Conservation (phyloP, 2,113 vertebrate genomes). For the Orientallactaga bullata region DNA sequence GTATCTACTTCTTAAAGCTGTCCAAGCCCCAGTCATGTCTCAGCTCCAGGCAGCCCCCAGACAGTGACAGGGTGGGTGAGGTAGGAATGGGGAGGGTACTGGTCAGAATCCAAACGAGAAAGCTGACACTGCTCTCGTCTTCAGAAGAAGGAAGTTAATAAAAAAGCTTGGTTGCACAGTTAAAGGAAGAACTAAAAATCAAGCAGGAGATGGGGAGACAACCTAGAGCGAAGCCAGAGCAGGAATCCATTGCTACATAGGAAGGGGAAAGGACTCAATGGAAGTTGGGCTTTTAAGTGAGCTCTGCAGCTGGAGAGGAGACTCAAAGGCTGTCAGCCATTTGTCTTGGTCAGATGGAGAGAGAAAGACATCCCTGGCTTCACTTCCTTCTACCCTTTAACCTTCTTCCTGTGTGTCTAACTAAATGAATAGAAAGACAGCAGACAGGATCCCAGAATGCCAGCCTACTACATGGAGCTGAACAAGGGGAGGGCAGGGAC, state of each 20-base stretch:
- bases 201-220: not conserved
- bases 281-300: not conserved
- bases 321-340: not conserved
- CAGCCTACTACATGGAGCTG: not conserved
- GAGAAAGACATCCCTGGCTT: not conserved
- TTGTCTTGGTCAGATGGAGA: not conserved
- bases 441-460: not conserved
- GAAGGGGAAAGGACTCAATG: rapidly evolving
- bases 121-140: not conserved
- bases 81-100: not conserved
- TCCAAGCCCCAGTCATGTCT: not conserved
- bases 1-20: not conserved
- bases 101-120: conserved; percentile 16
- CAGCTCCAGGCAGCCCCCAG: not conserved
- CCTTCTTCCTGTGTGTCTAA: not conserved
- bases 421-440: not conserved
- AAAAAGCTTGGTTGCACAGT: not conserved
- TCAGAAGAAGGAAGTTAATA: not conserved
- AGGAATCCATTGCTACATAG: not conserved
- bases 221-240: not conserved
- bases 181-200: not conserved
- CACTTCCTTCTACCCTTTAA: not conserved
- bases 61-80: not conserved
- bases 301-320: not conserved
- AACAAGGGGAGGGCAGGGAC: not conserved